Percentiles rank a stretch among this genome's conserved stretches.
Conservation (phyloP, 2,113 vertebrate species). For the Catagonus wagneri region DNA sequence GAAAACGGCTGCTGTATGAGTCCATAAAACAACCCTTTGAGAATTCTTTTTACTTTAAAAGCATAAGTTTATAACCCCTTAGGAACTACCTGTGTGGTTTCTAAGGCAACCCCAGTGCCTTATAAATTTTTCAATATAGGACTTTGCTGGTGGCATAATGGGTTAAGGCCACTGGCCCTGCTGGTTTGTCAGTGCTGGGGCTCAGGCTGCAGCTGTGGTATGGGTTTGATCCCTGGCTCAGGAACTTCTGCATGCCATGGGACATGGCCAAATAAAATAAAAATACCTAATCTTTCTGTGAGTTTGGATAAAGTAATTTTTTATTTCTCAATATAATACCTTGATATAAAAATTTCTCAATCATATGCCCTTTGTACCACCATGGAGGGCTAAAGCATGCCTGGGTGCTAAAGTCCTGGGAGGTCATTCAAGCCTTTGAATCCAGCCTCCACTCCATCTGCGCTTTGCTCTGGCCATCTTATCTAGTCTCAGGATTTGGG, state of each 20-base stretch:
- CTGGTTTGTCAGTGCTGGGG: too few relatives aligned
- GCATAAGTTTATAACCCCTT: neutral
- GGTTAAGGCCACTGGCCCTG: too few relatives aligned
- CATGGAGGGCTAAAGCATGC: neutral
- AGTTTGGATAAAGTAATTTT: too few relatives aligned
- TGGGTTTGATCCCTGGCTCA: too few relatives aligned
- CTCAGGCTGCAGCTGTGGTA: too few relatives aligned
- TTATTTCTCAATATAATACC: neutral
- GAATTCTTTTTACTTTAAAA: constrained; percentile 34
- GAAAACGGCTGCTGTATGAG: neutral
- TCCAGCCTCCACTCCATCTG: neutral
- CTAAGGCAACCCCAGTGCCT: neutral
- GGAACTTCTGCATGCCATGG: too few relatives aligned
- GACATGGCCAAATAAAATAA: too few relatives aligned
- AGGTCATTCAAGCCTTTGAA: neutral
- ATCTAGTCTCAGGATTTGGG: neutral
- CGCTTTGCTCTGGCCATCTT: neutral
- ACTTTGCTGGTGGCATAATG: too few relatives aligned
- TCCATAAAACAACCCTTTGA: neutral
- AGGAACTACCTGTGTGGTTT: neutral
- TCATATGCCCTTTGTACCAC: neutral
- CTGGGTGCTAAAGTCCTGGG: neutral
- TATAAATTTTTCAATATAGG: neutral
- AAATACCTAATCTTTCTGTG: too few relatives aligned
- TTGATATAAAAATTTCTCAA: neutral